These are phyloP conservation scores for Meliscaeva auricollis DNA, from an alignment of 2,888 invertebrate species.

Conservation along the genomic window DNA sequence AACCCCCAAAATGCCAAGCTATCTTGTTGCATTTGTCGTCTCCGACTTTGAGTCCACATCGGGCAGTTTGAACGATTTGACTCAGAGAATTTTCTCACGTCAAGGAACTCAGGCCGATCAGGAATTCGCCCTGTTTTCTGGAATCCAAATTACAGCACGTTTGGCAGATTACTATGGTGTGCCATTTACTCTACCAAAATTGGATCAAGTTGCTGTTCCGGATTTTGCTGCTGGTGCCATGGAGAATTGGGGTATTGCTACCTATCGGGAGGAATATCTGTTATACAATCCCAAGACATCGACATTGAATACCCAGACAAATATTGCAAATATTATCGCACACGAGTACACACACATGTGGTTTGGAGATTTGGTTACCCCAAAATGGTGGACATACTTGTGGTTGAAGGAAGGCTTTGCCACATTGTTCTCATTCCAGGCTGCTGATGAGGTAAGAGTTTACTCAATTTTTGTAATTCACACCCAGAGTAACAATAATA, in stretches of 20 bases:
- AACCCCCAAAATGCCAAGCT: slow-evolving; percentile 89
- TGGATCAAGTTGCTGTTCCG: slow-evolving; percentile 95
- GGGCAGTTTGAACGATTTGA: slow-evolving; percentile 77
- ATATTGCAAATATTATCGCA: slow-evolving; percentile 85
- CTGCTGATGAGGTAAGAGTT: slow-evolving; percentile 79
- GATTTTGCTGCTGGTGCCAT: slow-evolving; percentile 94
- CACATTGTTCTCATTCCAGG: slow-evolving; percentile 80
- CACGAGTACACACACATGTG: slow-evolving; percentile 90
- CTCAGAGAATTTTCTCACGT: slow-evolving; percentile 81
- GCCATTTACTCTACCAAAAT: slow-evolving; percentile 90
- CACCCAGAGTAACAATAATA: too few relatives aligned
- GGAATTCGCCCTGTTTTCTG: slow-evolving; percentile 89
- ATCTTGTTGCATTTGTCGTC: slow-evolving; percentile 92
- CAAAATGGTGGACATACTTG: slow-evolving; percentile 89
- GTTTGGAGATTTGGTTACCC: slow-evolving; percentile 91
- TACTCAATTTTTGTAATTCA: background rate
- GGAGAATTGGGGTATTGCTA: slow-evolving; percentile 97
- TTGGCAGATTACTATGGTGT: slow-evolving; percentile 90
- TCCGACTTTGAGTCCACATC: slow-evolving; percentile 84
- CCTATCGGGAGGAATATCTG: slow-evolving; percentile 84
- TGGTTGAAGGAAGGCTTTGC: slow-evolving; percentile 91
- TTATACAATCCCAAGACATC: slow-evolving; percentile 80
- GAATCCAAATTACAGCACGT: slow-evolving; percentile 88
- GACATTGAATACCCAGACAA: slow-evolving; percentile 80
- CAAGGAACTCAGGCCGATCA: slow-evolving; percentile 83